A percentile compares a stretch with the other conserved stretches of the same genome.
phyloP scores from a whole-genome alignment of 2,113 vertebrate species.

The Scomber scombrus region DNA sequence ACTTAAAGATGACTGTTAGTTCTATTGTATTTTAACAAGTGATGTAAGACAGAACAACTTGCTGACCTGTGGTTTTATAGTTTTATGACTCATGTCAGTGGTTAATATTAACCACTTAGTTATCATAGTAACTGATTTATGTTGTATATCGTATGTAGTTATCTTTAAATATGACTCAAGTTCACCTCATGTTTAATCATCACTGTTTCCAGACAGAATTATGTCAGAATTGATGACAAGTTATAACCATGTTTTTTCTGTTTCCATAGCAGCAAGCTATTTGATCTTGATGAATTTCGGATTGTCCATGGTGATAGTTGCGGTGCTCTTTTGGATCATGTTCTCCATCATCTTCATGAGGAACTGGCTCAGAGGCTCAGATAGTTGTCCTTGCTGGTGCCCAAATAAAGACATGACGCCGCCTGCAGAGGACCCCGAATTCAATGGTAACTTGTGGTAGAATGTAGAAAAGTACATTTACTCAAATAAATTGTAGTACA shows the following conservation, averaged over 20 bases:
- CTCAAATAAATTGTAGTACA: background rate
- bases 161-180: no score
- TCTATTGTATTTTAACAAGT: background rate
- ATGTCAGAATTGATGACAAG: background rate
- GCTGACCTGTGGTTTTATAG: background rate
- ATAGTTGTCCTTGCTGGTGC: background rate
- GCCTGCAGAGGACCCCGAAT: background rate
- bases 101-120: background rate
- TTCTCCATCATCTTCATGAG: slow-evolving; percentile 6
- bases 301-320: background rate
- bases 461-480: background rate
- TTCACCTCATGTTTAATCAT: background rate
- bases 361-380: background rate
- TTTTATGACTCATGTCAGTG: background rate
- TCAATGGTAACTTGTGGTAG: slow-evolving; percentile 26
- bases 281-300: background rate
- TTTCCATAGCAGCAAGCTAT: background rate
- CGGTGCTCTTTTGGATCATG: slow-evolving; percentile 37
- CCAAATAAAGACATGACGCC: background rate
- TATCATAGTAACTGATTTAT: no score
- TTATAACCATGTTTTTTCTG: slow-evolving; percentile 15
- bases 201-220: background rate
- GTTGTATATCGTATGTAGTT: no score
- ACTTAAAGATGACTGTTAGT: no score
- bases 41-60: background rate